Base-by-base conservation (phyloP, 2,113 vertebrate genomes). In the Carettochelys insculpta region DNA sequence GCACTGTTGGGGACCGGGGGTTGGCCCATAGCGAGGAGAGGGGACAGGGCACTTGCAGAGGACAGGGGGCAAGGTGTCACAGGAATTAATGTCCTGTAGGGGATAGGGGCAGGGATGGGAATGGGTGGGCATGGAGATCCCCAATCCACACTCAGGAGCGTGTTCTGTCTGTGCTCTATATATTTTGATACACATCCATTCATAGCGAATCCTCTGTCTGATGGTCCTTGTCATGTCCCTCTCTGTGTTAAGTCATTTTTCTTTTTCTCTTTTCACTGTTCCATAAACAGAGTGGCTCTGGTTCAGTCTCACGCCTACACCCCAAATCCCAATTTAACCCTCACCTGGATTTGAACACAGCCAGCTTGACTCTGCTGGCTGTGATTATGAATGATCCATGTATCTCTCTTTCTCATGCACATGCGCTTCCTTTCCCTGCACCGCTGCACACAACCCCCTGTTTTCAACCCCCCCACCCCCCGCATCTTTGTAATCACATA, bases 241-340 rank as follows among this genome's bases (percentile, higher is more conserved):
- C 31, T 24, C 52, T 83, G 27, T 8, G 87, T 89, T 85, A 68
- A 13, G 31, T 58, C 54, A 56, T 16, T 58, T 90, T 92, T 11
- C 41, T 22, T 19, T 68, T 68, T 68, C 65, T 38, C 19, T 68
- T 68, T 68, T 10, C 20, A 16, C n/a, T 65, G 34, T 19, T n/a
- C 17, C 34, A 16, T 34, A 65, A 65, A 65, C 58, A 16, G 16
- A 17, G 58, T 65, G 34, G 58, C 58, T 34, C 48, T 51, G 48
- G 50, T 24, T 31, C 76, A 51, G 6, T 71, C 51, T 82, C 77
- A 88, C n/a, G 92, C 81, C 73, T 93, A 65, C 13, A 11, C 2
- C 54, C 91, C 48, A 53, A 77, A 65, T n/a, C n/a, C 25, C 50
- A 58, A 73, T 71, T 38, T 56, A 92, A 10, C 11, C 10, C 56